Evolutionary conservation across 2,113 vertebrate species (phyloP).

Genomic region (Perognathus longimembris): DNA sequence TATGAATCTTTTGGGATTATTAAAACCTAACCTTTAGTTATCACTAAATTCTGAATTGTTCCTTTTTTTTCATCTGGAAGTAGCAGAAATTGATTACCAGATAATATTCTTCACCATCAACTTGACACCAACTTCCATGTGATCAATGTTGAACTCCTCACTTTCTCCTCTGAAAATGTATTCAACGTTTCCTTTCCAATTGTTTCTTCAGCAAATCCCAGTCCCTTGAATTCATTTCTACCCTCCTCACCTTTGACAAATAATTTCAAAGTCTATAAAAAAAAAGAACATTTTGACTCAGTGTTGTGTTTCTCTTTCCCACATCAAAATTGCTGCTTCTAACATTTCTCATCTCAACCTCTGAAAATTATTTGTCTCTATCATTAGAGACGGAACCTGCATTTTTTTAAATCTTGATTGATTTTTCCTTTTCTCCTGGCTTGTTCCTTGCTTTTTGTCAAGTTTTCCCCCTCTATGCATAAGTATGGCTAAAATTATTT

Average conservation of each 20-base stretch:
- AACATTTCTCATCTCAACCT: no score
- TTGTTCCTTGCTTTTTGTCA: no score
- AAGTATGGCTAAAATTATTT: no score
- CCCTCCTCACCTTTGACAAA: background rate
- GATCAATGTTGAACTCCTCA: background rate
- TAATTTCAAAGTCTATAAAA: background rate
- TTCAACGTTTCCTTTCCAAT: background rate
- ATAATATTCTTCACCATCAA: background rate
- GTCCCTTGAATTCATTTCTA: background rate
- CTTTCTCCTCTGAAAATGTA: background rate
- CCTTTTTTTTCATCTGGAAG: background rate
- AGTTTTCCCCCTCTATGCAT: no score
- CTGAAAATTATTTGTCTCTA: no score
- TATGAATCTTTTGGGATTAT: background rate
- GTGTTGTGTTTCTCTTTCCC: no score
- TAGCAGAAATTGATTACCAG: background rate
- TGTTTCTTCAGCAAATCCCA: background rate
- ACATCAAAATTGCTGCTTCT: no score
- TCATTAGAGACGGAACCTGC: no score
- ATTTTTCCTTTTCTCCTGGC: no score
- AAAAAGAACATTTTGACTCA: no score
- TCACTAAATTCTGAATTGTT: background rate
- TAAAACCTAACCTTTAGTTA: background rate
- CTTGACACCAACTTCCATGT: background rate
- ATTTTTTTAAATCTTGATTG: no score